Percentiles rank a stretch among this genome's conserved stretches.
Conservation (phyloP, 1,140 invertebrate species). For the Psix sp. region DNA sequence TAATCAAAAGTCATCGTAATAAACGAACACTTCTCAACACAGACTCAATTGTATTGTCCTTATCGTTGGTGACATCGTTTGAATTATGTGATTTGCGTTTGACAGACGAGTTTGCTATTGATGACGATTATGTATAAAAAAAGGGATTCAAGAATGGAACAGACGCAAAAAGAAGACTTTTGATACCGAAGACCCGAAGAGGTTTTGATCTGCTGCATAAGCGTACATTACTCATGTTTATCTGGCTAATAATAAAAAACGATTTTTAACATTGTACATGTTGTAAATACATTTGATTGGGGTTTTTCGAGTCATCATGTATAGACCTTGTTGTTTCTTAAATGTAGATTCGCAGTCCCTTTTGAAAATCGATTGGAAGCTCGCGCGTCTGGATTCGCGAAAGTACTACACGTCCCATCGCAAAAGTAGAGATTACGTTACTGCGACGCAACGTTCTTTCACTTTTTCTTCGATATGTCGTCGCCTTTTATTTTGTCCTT, state of each 20-base stretch:
- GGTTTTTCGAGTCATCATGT: constrained; percentile 50
- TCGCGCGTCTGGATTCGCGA: constrained; percentile 42
- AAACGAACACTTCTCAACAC: constrained; percentile 15
- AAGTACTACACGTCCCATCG: constrained; percentile 41
- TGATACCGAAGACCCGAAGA: constrained; percentile 37
- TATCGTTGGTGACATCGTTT: too few species aligned
- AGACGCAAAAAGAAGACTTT: constrained; percentile 35
- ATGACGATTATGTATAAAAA: constrained; percentile 34
- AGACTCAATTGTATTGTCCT: neutral
- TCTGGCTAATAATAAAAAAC: constrained; percentile 48
- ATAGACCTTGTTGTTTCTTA: constrained; percentile 53
- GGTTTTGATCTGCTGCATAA: constrained; percentile 23
- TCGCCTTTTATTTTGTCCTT: neutral
- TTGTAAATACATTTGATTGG: constrained; percentile 52
- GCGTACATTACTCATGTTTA: constrained; percentile 32
- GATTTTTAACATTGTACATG: constrained; percentile 55
- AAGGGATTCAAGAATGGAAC: constrained; percentile 8
- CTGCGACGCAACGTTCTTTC: constrained; percentile 9
- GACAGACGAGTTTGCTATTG: constrained; percentile 13
- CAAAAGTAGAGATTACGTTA: constrained; percentile 41
- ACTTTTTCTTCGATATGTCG: constrained; percentile 11
- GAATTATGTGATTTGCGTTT: too few species aligned
- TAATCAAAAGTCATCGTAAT: constrained; percentile 22
- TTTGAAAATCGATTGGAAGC: constrained; percentile 20
- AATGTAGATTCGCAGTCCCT: constrained; percentile 40